Conservation (phyloP, 2,113 vertebrate genomes). For the Aythya baeri region DNA sequence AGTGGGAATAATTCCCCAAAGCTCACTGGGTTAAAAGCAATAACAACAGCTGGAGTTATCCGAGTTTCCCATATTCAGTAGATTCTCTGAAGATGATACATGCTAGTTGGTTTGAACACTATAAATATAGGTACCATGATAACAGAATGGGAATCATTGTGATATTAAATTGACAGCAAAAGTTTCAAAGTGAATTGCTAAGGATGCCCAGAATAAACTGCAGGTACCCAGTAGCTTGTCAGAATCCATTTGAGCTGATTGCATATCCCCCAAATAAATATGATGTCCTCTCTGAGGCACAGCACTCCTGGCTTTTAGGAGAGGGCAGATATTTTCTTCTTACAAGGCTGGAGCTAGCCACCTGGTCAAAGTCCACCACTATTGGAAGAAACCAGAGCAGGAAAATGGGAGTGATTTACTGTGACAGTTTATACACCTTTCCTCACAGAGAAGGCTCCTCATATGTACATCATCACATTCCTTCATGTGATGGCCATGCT, state of each 20-base stretch:
- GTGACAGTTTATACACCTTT: not conserved
- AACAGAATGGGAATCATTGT: not conserved
- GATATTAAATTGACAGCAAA: not conserved
- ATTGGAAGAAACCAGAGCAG: not conserved
- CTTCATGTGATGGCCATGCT: not conserved
- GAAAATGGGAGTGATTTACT: not conserved
- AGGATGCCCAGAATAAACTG: not conserved
- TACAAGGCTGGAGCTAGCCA: not conserved
- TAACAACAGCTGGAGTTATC: slow-evolving; percentile 13
- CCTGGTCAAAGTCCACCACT: not conserved
- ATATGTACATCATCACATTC: not conserved
- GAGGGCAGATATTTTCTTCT: not conserved
- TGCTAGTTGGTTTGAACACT: not conserved
- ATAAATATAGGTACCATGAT: not conserved
- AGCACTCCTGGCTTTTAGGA: not conserved
- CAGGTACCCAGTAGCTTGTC: not conserved
- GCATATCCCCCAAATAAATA: not conserved
- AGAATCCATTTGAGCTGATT: not conserved
- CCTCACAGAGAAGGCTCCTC: not conserved
- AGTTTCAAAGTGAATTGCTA: not conserved
- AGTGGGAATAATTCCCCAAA: not conserved
- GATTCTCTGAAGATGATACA: not conserved
- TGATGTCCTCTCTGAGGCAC: not conserved
- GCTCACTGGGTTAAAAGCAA: not conserved
- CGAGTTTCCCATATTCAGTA: not conserved